Evolutionary conservation across 1,140 invertebrate species (phyloP), one percentile per base, ranked within the genome.

Genomic region (Frieseomelitta varia): DNA sequence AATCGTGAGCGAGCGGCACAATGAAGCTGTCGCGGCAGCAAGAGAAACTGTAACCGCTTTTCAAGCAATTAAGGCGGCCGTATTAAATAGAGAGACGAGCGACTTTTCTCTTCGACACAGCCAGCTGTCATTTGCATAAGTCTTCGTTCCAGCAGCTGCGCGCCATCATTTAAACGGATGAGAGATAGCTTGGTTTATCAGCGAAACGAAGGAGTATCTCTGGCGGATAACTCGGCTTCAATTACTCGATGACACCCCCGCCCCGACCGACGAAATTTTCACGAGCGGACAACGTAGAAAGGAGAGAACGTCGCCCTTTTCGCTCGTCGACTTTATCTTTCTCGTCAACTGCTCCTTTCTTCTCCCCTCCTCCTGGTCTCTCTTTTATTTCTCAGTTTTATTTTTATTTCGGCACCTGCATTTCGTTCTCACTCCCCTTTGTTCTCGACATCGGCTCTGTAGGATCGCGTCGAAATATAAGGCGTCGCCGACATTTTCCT

Each of bases 111-210:
- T 75, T 78, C 73, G 58, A 58, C 63, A 85, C 71, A 34, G 69
- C 39, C 27, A n/a, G 67, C 47, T 81, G 77, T 73, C 67, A 79
- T 87, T 74, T 85, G 79, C 79, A 88, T 88, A 79, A 79, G 63
- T 53, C 24, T 53, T 3, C 63, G 21, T 14, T n/a, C 15, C 69
- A 61, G 61, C 68, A 61, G 75, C 47, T 21, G 53, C 39, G 51
- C 39, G 51, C 39, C 56, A 73, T 68, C 81, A 88, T 88, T 89
- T 82, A 88, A 79, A 83, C 67, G 73, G 73, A 39, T 24, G 65
- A 56, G 53, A 81, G 88, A 88, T 83, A 79, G 75, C 63, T 47
- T 78, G 67, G 74, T 88, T 89, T 89, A 89, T 88, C 87, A 58
- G 10, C 6, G 17, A 24, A 71, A 58, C 47, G 58, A 76, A 79